These are phyloP conservation scores for Pristionchus maxplancki DNA, from an alignment of 2,888 invertebrate species.

Conservation along the genomic window DNA sequence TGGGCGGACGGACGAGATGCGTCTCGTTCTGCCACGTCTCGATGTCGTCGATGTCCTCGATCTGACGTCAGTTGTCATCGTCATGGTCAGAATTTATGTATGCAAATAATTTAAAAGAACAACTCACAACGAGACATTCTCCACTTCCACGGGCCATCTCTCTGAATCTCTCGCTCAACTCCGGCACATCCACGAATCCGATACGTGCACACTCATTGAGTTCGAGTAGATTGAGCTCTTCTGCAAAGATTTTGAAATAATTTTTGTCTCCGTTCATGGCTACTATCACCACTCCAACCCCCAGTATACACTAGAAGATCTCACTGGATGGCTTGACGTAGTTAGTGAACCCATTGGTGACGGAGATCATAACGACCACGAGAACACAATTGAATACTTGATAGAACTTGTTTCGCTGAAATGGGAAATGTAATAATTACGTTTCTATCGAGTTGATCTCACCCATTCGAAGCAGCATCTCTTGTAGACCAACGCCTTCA, in stretches of 20 bases:
- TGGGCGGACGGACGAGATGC: background rate
- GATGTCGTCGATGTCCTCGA: background rate
- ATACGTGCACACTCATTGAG: background rate
- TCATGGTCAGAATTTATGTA: no score
- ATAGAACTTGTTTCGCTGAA: slow-evolving; percentile 22
- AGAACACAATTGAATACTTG: background rate
- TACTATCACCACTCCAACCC: no score
- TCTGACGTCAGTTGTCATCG: background rate
- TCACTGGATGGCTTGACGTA: background rate
- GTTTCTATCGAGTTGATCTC: background rate
- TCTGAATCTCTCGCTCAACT: background rate
- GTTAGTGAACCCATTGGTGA: background rate
- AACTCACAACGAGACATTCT: background rate
- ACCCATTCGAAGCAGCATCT: background rate
- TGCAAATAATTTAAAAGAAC: no score
- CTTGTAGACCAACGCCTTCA: background rate
- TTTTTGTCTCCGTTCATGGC: no score
- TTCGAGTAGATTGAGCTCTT: background rate
- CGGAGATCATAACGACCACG: background rate
- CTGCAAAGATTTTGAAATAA: background rate
- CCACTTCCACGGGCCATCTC: background rate
- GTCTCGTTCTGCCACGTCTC: background rate
- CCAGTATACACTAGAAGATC: background rate
- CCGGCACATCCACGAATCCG: background rate
- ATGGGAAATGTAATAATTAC: background rate